Evolutionary conservation across 2,797 vertebrate genomes (phyloP), one percentile per base, ranked within the genome.

Genomic region (Etheostoma nigrum): DNA sequence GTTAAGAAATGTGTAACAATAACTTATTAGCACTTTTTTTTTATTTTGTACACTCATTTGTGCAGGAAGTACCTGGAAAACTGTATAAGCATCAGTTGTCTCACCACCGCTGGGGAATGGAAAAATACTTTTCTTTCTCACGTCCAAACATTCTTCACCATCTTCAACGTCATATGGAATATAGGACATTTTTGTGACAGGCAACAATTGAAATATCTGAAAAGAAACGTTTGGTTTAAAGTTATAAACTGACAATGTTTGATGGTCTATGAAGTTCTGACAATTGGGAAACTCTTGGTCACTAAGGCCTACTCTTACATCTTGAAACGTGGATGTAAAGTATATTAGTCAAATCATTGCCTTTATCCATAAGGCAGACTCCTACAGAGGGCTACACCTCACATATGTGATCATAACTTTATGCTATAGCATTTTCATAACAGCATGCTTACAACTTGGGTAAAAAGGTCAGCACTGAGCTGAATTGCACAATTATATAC

Each of bases 181-280:
- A 9, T 14, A 0, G 0, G 25, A 11, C 5, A 2, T 0, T 67
- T 52, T 83, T 16, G 1, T 81, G 18, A 84, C 57, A 1, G 89
- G 86, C 55, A 93, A 51, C 81, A 89, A 33, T 1, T 57, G 0
- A 45, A 91, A 92, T 21, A 94, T 88, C 93, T 94, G 75, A 11
- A 64, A 74, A 27, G 25, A 67, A 44, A 72, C 5, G 40, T 23
- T 59, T 10, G 3, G 13, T 67, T 54, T 2, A 59, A 61, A 27
- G 1, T 0, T 25, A 18, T 21, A n/a, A 44, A 30, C 0, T n/a
- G 5, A 6, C 23, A 51, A 40, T n/a, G 4, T 18, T 40, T 27
- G 5, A 12, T 44, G 8, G 9, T 63, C 1, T 23, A 5, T 11
- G 33, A 47, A 13, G 9, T n/a, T 12, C 61, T n/a, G 25, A 47